Percentiles rank a stretch among this genome's conserved stretches.
Evolutionary conservation across 2,797 vertebrate genomes (phyloP).

Genomic region (Alcedo quadribrachys): DNA sequence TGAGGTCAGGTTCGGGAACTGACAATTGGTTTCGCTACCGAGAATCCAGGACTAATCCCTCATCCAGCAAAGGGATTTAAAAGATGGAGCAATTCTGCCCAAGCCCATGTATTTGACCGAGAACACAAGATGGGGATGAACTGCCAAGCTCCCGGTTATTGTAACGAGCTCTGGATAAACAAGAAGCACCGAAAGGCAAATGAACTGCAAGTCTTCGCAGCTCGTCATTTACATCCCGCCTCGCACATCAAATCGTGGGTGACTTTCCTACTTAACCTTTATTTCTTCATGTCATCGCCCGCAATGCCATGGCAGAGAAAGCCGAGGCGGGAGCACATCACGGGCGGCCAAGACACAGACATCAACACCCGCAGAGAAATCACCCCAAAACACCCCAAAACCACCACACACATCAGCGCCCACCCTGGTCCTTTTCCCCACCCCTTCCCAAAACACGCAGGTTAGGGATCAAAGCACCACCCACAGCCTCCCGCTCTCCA

Average conservation of each 20-base stretch:
- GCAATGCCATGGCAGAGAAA: background rate
- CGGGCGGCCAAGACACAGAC: fast-evolving
- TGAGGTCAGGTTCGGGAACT: background rate
- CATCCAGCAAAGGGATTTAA: background rate
- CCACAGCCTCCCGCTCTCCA: background rate
- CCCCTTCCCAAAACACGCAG: background rate
- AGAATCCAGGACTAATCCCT: background rate
- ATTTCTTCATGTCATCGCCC: background rate
- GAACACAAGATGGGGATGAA: background rate
- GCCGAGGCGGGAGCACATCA: background rate
- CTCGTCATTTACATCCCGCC: background rate
- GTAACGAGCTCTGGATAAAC: constrained; percentile 5
- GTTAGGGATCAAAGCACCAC: background rate
- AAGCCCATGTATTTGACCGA: background rate
- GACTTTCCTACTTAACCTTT: background rate
- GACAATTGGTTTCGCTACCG: background rate
- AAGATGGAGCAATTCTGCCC: background rate
- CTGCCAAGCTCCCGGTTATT: background rate
- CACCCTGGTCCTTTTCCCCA: background rate
- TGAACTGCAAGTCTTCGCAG: background rate
- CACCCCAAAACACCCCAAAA: background rate
- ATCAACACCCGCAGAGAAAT: background rate
- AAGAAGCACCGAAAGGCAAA: background rate
- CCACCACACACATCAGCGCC: fast-evolving
- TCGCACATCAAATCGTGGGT: background rate